These are phyloP conservation scores for Chaetodon trifascialis DNA, from an alignment of 2,113 vertebrate genomes.

Conservation along the genomic window DNA sequence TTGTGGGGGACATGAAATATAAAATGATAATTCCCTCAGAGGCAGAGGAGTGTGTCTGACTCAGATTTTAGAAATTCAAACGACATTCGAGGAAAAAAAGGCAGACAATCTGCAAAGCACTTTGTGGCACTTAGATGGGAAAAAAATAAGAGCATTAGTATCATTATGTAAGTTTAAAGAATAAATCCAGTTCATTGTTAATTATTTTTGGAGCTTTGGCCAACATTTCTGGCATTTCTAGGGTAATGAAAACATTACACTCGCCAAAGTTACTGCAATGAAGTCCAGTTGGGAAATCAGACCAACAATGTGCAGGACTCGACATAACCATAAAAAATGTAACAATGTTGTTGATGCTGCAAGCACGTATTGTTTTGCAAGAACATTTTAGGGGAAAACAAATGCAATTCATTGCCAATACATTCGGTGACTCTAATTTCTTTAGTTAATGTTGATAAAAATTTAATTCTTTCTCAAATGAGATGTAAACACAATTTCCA, in stretches of 20 bases:
- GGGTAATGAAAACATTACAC: neutral
- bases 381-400: too few relatives aligned
- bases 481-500: neutral
- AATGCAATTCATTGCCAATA: too few relatives aligned
- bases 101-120: neutral
- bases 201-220: neutral
- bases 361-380: too few relatives aligned
- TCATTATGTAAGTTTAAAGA: conserved; percentile 11
- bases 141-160: conserved; percentile 9
- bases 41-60: conserved; percentile 12
- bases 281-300: too few relatives aligned
- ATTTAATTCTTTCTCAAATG: neutral
- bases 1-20: conserved; percentile 43
- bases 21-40: conserved; percentile 37
- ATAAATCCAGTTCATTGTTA: neutral
- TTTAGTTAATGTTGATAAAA: too few relatives aligned
- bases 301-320: too few relatives aligned
- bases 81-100: conserved; percentile 5
- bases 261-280: neutral
- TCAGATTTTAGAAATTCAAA: conserved; percentile 20
- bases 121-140: neutral
- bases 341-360: too few relatives aligned
- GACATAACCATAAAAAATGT: too few relatives aligned
- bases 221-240: neutral
- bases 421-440: too few relatives aligned